These are phyloP conservation scores for Dasysyrphus albostriatus DNA, from an alignment of 2,888 invertebrate genomes.

Conservation along the genomic window DNA sequence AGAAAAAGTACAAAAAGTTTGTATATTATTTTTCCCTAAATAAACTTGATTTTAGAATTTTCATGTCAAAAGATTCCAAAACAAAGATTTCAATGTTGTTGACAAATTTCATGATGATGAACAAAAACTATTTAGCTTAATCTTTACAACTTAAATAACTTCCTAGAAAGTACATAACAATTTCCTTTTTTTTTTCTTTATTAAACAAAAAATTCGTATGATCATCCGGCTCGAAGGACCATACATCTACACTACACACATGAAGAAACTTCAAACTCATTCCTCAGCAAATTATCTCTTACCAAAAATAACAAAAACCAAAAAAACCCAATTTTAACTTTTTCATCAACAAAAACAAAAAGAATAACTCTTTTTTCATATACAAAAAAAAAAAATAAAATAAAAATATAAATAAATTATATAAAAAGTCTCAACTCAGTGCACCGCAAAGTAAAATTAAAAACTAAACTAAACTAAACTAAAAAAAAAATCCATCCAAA, in stretches of 20 bases:
- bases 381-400: conserved; percentile 1
- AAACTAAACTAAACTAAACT: conserved; percentile 6
- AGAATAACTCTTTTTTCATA: too few relatives aligned
- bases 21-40: not conserved
- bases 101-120: conserved; percentile 19
- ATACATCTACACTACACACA: conserved; percentile 9
- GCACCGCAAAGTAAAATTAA: conserved; percentile 45
- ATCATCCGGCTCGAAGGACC: conserved; percentile 62
- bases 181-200: conserved; percentile 1
- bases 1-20: not conserved
- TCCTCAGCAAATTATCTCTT: conserved; percentile 34
- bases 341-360: conserved; percentile 14
- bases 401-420: conserved; percentile 3
- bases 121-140: conserved; percentile 8
- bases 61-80: conserved; percentile 8
- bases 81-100: conserved; percentile 8
- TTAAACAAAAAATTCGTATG: conserved; percentile 31
- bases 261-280: conserved; percentile 16
- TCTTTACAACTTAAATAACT: not conserved
- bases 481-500: conserved; percentile 3
- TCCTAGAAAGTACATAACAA: not conserved
- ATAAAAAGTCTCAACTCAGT: conserved; percentile 46
- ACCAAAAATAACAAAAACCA: not conserved
- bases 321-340: conserved; percentile 50
- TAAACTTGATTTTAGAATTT: not conserved